Evolutionary conservation across 2,888 invertebrate species (phyloP).

Genomic region (Loripinus fragilis): DNA sequence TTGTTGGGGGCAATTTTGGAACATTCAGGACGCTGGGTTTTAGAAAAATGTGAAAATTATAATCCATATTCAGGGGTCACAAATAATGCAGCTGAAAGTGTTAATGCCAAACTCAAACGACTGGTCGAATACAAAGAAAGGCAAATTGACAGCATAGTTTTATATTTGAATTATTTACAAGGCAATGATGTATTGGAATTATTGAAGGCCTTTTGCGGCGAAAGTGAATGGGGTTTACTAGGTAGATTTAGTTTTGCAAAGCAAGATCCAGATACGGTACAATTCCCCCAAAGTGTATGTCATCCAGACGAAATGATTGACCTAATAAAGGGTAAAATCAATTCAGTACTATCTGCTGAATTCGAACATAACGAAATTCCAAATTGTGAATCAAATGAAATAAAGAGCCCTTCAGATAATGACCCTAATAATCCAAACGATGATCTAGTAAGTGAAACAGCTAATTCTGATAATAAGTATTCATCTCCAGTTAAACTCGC

Average conservation of each 20-base stretch:
- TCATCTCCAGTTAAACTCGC: background rate
- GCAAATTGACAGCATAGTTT: slow-evolving; percentile 34
- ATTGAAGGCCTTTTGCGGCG: slow-evolving; percentile 38
- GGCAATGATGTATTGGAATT: slow-evolving; percentile 29
- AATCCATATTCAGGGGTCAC: slow-evolving; percentile 44
- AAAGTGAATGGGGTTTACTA: slow-evolving; percentile 25
- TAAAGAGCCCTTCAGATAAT: too few relatives aligned
- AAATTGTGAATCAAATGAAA: too few relatives aligned
- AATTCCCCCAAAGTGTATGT: slow-evolving; percentile 21
- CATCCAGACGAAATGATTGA: slow-evolving; percentile 30
- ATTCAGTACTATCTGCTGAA: background rate
- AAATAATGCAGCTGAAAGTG: slow-evolving; percentile 45
- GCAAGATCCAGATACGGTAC: slow-evolving; percentile 21
- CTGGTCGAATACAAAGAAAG: slow-evolving; percentile 42
- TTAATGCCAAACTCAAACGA: slow-evolving; percentile 45
- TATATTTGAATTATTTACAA: slow-evolving; percentile 40
- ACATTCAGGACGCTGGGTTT: slow-evolving; percentile 16
- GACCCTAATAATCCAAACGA: too few relatives aligned
- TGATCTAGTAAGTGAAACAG: too few relatives aligned
- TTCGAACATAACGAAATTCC: background rate
- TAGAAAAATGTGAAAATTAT: slow-evolving; percentile 23
- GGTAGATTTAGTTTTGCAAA: slow-evolving; percentile 19
- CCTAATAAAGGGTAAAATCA: slow-evolving; percentile 20
- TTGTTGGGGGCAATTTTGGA: background rate
- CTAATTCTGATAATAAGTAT: background rate